A percentile compares a stretch with the other conserved stretches of the same genome.
phyloP scores from a whole-genome alignment of 2,888 invertebrate species.

The Girardia tigrina region DNA sequence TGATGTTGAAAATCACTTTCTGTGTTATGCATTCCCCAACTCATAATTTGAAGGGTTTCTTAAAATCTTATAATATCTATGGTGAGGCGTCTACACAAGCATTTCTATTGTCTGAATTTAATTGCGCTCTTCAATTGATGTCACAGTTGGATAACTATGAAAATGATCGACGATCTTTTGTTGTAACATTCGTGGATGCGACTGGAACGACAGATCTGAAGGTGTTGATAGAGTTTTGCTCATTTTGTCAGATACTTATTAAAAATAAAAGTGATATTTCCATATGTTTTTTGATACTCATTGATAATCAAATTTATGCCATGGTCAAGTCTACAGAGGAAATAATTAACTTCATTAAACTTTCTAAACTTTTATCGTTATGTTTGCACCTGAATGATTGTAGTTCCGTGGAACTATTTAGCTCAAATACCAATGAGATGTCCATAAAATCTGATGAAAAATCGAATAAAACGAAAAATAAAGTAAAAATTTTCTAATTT shows the following conservation, averaged over 20 bases:
- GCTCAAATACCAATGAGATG: neutral
- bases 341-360: slow-evolving; percentile 10
- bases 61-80: neutral
- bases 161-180: slow-evolving; percentile 4
- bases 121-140: neutral
- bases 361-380: neutral
- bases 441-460: neutral
- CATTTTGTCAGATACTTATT: slow-evolving; percentile 1
- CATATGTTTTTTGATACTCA: neutral
- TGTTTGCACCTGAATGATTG: slow-evolving; percentile 3
- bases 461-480: neutral
- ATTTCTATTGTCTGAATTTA: neutral
- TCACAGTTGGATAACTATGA: neutral
- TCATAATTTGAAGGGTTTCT: slow-evolving; percentile 5
- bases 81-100: neutral
- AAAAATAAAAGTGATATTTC: neutral
- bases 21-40: slow-evolving; percentile 2
- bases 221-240: slow-evolving; percentile 15
- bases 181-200: neutral
- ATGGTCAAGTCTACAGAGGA: neutral
- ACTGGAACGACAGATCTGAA: neutral
- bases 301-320: neutral
- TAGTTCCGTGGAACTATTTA: neutral
- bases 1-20: slow-evolving; percentile 2
- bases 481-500: too few relatives aligned